Evolutionary conservation across 2,888 invertebrate genomes (phyloP), one percentile per base, ranked within the genome.

Genomic region (Perithous albicinctus): DNA sequence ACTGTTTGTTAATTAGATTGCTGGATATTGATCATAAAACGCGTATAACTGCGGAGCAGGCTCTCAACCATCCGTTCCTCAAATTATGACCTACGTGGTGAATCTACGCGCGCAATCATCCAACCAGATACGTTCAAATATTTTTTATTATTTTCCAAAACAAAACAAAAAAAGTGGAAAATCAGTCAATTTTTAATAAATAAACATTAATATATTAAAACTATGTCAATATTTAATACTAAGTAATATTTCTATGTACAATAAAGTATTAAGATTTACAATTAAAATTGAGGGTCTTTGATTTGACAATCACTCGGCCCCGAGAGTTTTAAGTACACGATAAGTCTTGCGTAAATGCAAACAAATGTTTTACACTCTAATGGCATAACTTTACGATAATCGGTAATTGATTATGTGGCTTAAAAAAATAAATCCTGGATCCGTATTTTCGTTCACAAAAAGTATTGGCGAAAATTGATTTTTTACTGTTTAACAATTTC

Each of bases 11-110:
- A 76, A 93, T 93, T 85, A 94, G 94, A 69, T 94, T 98, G 86
- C 93, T 98, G 86, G 96, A 97, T 91, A 94, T 97, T n/a, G 95
- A 97, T 94, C 97, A 97, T n/a, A 93, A 94, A 88, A 94, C 94
- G 38, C 95, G 98, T 87, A 95, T 96, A 83, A 94, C 96, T 8
- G 98, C 98, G 35, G 94, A 94, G 18, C 94, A 95, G 78, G 97
- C 98, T 51, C 93, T 98, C 35, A 91, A 93, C 51, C 97, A 98
- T 94, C 95, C 96, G 66, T 98, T 97, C 93, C 94, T 97, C 2
- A 89, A 87, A 70, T 77, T 38, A 51, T 85, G 78, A 83, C 61
- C 73, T 78, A 75, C 32, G 29, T 69, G n/a, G 20, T 7, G 46
- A 61, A 69, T 66, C 56, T 51, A 75, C 63, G 26, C 29, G 23